Evolutionary conservation across 2,888 invertebrate species (phyloP).

Genomic region (Proisotoma minuta): DNA sequence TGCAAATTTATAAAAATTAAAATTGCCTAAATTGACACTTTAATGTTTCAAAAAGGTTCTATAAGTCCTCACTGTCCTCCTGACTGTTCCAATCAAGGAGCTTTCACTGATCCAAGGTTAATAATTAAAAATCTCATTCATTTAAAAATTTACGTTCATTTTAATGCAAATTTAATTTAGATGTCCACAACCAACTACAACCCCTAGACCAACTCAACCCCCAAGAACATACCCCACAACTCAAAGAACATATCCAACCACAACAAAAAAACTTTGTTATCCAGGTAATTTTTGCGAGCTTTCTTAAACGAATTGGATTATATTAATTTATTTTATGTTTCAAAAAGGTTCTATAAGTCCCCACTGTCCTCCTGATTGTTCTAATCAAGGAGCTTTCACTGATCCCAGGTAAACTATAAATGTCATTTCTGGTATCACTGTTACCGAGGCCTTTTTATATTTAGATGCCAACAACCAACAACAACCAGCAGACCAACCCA

Average conservation of each 20-base stretch:
- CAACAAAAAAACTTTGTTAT: slow-evolving; percentile 32
- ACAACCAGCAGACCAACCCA: too few species aligned
- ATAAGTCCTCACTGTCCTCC: slow-evolving; percentile 22
- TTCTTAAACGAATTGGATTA: too few species aligned
- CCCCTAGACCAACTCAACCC: neutral
- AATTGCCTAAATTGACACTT: too few species aligned
- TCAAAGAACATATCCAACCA: slow-evolving; percentile 10
- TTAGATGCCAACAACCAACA: slow-evolving; percentile 17
- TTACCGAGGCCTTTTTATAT: too few species aligned
- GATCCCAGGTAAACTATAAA: slow-evolving; percentile 25
- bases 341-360: neutral
- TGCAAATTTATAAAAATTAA: too few species aligned
- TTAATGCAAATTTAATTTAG: neutral
- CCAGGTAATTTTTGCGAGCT: slow-evolving; percentile 44
- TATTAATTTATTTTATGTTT: too few species aligned
- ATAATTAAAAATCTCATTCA: too few species aligned
- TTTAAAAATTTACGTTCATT: too few species aligned
- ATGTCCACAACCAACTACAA: slow-evolving; percentile 17
- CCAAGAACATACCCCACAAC: neutral
- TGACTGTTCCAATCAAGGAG: slow-evolving; percentile 18
- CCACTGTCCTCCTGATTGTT: slow-evolving; percentile 9
- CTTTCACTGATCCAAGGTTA: neutral
- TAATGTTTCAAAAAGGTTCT: too few species aligned
- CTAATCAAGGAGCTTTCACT: neutral
- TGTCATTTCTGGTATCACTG: too few species aligned